phyloP scores from a whole-genome alignment of 2,797 vertebrate genomes.

The Varecia variegata region DNA sequence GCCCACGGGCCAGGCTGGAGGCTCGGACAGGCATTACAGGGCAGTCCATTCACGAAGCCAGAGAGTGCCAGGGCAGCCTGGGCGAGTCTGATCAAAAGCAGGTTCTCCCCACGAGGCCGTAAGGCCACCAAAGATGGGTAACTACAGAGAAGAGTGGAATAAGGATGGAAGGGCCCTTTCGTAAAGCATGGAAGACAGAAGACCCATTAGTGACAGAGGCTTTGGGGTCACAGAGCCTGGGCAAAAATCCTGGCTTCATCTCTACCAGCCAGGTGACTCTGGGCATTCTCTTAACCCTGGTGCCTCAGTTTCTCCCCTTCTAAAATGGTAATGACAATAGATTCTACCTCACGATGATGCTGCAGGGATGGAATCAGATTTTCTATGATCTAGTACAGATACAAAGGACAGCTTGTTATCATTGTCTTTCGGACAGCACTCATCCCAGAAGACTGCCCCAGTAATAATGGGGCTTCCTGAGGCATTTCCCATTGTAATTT shows the following conservation, averaged over 20 bases:
- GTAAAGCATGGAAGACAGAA: not conserved
- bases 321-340: not conserved
- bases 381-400: too few species aligned
- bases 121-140: not conserved
- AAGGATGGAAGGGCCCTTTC: accelerated
- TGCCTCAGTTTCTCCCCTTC: not conserved
- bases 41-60: accelerated
- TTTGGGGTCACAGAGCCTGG: not conserved
- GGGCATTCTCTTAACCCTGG: too few species aligned
- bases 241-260: too few species aligned
- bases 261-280: accelerated
- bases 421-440: not conserved
- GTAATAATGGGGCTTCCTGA: accelerated
- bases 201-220: accelerated
- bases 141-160: not conserved
- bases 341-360: accelerated
- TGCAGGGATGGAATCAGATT: not conserved
- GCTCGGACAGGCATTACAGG: not conserved
- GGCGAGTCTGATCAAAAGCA: not conserved
- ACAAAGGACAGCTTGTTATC: not conserved
- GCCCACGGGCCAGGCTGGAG: not conserved
- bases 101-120: not conserved
- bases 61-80: not conserved
- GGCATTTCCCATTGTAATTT: not conserved
- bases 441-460: not conserved